Evolutionary conservation across 2,888 invertebrate genomes (phyloP).

Genomic region (Heteromurus nitidus): DNA sequence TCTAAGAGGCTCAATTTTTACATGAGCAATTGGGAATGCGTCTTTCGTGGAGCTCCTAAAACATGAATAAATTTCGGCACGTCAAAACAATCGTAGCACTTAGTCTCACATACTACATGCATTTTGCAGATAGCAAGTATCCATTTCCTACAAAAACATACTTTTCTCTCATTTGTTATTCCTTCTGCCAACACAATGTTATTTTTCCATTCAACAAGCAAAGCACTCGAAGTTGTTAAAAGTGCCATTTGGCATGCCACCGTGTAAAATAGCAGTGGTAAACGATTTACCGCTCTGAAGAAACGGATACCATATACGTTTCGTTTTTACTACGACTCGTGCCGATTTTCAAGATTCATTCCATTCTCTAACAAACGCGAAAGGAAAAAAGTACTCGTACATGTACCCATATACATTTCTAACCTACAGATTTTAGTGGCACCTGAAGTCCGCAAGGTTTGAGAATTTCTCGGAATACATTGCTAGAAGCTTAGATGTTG

Average conservation of each 20-base stretch:
- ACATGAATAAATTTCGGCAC: slow-evolving; percentile 34
- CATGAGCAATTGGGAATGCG: no score
- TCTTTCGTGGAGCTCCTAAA: neutral
- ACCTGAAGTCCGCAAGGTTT: no score
- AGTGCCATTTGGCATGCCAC: slow-evolving; percentile 47
- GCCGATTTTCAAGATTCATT: slow-evolving; percentile 49
- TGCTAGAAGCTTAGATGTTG: slow-evolving; percentile 47
- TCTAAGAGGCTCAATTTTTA: no score
- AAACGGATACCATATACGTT: slow-evolving; percentile 41
- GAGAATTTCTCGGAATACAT: no score
- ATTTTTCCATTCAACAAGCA: slow-evolving; percentile 53
- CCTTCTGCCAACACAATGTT: slow-evolving; percentile 46
- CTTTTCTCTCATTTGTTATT: slow-evolving; percentile 49
- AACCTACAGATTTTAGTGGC: no score
- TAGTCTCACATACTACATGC: slow-evolving; percentile 29
- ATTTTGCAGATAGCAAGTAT: slow-evolving; percentile 38
- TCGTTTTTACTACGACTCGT: slow-evolving; percentile 34
- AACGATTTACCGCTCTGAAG: slow-evolving; percentile 57
- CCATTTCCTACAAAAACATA: slow-evolving; percentile 52
- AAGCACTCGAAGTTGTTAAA: slow-evolving; percentile 13
- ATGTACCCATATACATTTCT: no score
- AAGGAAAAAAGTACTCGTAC: no score
- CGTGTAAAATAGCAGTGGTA: slow-evolving; percentile 42
- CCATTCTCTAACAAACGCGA: no score
- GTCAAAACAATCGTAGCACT: slow-evolving; percentile 55